phyloP scores from a whole-genome alignment of 2,113 vertebrate species.

The Cephalopholis sonnerati region DNA sequence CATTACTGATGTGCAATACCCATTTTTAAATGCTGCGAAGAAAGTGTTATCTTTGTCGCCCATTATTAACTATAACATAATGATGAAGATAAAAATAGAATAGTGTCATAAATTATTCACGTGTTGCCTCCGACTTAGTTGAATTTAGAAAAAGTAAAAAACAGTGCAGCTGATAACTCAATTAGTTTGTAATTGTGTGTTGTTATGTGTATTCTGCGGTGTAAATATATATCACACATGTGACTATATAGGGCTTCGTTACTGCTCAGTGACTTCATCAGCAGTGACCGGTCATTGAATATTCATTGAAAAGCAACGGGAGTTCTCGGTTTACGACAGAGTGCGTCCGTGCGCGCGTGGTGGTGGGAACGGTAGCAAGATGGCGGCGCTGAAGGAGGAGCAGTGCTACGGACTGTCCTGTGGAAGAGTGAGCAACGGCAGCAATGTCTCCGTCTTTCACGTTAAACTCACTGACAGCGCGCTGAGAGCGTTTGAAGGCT shows the following conservation, averaged over 20 bases:
- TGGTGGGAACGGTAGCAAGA: constrained; percentile 93
- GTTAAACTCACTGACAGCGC: constrained; percentile 98
- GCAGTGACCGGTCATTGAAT: constrained; percentile 80
- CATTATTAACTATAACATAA: background rate
- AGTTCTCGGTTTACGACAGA: constrained; percentile 79
- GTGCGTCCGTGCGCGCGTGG: constrained; percentile 85
- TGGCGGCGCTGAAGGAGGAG: constrained; percentile 98
- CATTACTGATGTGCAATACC: constrained; percentile 14
- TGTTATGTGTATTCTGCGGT: background rate
- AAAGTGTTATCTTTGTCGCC: background rate
- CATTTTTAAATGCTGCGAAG: background rate
- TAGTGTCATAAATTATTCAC: fast-evolving
- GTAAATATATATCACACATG: constrained; percentile 4
- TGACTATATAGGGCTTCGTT: constrained; percentile 17
- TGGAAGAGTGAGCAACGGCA: constrained; percentile 93
- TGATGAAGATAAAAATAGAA: background rate
- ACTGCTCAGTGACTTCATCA: constrained; percentile 31
- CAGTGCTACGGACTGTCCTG: constrained; percentile 97
- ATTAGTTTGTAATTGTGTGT: background rate
- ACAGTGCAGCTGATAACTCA: background rate
- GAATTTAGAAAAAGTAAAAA: background rate
- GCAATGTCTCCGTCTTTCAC: constrained; percentile 93
- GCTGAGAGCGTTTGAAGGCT: constrained; percentile 91
- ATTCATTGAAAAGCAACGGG: constrained; percentile 79
- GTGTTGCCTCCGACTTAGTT: background rate